Base-by-base conservation (phyloP, 1,140 invertebrate genomes). In the Neuroterus valhalla region DNA sequence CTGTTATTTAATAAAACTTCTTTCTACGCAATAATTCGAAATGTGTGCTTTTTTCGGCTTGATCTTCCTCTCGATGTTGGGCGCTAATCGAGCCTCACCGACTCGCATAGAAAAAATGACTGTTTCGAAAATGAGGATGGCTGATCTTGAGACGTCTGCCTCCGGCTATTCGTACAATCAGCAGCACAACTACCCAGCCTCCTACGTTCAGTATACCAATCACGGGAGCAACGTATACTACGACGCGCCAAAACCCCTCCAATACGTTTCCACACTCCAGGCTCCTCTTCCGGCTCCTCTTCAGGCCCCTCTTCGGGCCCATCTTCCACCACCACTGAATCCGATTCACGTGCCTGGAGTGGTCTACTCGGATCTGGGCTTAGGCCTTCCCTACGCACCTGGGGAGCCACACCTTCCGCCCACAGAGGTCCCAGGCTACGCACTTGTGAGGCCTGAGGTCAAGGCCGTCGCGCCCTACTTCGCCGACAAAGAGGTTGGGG, bases 201-300 rank as follows among this genome's bases (percentile, higher is more conserved):
- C 84, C 11, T 89, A 84, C 75, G 79, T 88, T 50, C 85, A 78
- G 15, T 89, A 89, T 76, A 87, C 84, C 71, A 88, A 86, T 80
- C 86, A 89, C 74, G 86, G 83, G 66, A 81, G 69, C 19, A 78
- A 79, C 68, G 48, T 77, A 11, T 81, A 82, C 74, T 82, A 83
- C 73, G 76, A 79, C 72, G 70, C 78, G 62, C 82, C 85, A 43
- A 76, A 80, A 68, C 70, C 78, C 21, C 79, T 83, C 68, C 81
- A 84, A 62, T 85, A 86, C 72, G 78, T 83, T 42, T 69, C 78
- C 14, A 68, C 70, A n/a, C 67, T 70, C 68, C 68, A 67, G 55
- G 70, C 78, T 84, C 81, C 85, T 83, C 81, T 87, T 83, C 31
- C 6, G 31, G 84, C 82, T 45, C 77, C 44, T 68, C 45, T 55